Conservation (phyloP, 2,888 invertebrate species). For the Aelia acuminata region DNA sequence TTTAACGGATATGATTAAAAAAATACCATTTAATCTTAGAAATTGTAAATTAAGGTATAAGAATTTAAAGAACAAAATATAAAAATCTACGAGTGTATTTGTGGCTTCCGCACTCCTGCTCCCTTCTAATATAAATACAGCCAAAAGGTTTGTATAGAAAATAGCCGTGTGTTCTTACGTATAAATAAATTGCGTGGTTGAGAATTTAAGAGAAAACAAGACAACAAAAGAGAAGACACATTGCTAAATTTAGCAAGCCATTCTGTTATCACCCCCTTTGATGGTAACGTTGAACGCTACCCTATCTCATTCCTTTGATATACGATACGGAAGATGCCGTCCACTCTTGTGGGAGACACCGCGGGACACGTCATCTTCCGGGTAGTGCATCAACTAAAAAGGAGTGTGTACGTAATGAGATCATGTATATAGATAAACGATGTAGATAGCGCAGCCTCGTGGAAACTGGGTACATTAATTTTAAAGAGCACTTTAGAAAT, state of each 20-base stretch:
- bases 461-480: slow-evolving; percentile 31
- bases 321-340: slow-evolving; percentile 29
- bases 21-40: no score
- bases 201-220: neutral
- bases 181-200: neutral
- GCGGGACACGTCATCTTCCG: neutral
- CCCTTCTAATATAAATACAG: neutral
- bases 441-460: neutral
- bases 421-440: slow-evolving; percentile 3
- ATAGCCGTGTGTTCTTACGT: neutral
- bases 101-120: no score
- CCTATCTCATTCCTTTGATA: slow-evolving; percentile 9
- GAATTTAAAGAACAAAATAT: no score
- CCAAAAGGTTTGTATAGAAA: neutral
- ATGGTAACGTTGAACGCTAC: neutral
- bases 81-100: no score
- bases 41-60: no score
- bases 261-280: neutral
- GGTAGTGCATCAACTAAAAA: slow-evolving; percentile 12
- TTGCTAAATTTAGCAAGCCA: neutral
- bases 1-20: no score
- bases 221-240: neutral
- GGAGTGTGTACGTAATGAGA: neutral
- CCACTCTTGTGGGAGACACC: neutral
- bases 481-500: slow-evolving; percentile 25